Evolutionary conservation across 2,888 invertebrate species (phyloP).

Genomic region (Synanthedon formicaeformis): DNA sequence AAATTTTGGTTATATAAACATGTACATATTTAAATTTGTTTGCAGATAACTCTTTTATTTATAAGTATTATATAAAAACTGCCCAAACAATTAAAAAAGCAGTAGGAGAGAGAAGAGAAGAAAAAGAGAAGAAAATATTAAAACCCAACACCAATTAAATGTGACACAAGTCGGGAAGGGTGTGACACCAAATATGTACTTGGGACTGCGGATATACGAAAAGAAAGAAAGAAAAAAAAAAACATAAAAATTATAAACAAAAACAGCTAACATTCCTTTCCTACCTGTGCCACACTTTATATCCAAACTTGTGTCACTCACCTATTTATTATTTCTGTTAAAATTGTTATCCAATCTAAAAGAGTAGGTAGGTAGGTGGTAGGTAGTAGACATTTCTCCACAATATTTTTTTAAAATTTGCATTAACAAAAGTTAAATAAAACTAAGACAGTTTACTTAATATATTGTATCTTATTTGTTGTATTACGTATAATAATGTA

Average conservation of each 20-base stretch:
- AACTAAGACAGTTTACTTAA: no score
- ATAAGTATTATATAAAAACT: no score
- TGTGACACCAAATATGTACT: constrained; percentile 55
- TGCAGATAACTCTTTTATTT: no score
- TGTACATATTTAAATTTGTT: no score
- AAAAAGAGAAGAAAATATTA: constrained; percentile 12
- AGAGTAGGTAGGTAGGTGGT: no score
- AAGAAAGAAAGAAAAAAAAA: constrained; percentile 12
- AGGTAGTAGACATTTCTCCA: no score
- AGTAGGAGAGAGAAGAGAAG: constrained; percentile 6
- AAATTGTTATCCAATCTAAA: no score
- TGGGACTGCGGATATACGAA: constrained; percentile 19
- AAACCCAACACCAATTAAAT: constrained; percentile 21
- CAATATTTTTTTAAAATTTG: no score
- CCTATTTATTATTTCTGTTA: constrained; percentile 22
- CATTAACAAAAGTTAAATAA: no score
- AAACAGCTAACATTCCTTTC: constrained; percentile 32
- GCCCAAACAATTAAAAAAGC: constrained; percentile 4
- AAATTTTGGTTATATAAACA: no score
- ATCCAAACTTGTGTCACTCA: constrained; percentile 70
- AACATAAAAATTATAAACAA: constrained; percentile 8
- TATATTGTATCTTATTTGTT: no score
- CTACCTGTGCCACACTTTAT: constrained; percentile 67
- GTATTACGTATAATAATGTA: no score
- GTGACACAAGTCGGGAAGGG: constrained; percentile 72